phyloP scores from a whole-genome alignment of 2,113 vertebrate genomes.

The Silurus asotus region DNA sequence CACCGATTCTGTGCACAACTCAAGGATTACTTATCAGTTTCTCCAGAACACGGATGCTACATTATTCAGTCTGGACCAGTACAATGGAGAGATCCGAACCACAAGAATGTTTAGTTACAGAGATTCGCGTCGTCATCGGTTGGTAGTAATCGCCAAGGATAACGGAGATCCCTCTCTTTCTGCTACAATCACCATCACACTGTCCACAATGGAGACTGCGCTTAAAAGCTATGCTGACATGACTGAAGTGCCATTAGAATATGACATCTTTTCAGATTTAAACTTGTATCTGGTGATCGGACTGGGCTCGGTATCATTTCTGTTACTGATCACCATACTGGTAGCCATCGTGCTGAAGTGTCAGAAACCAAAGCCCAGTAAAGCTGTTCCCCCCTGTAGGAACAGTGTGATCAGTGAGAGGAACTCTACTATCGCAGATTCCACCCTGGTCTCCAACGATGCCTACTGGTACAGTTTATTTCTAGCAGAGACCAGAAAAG shows the following conservation, averaged over 20 bases:
- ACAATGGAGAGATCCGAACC: conserved; percentile 76
- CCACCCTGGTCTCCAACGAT: conserved; percentile 58
- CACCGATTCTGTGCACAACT: conserved; percentile 74
- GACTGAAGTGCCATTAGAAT: conserved; percentile 73
- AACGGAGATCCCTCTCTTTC: conserved; percentile 80
- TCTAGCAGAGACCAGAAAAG: conserved; percentile 59
- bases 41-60: conserved; percentile 75
- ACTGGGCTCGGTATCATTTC: conserved; percentile 75
- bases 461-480: conserved; percentile 60
- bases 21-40: conserved; percentile 77
- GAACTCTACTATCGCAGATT: conserved; percentile 56
- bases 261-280: conserved; percentile 66
- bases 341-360: conserved; percentile 65
- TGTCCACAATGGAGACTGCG: conserved; percentile 66
- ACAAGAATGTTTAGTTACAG: conserved; percentile 78
- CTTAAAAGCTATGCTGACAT: conserved; percentile 67
- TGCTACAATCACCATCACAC: conserved; percentile 74
- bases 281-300: conserved; percentile 71
- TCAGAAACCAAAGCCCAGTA: conserved; percentile 54
- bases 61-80: conserved; percentile 76
- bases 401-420: conserved; percentile 59
- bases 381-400: conserved; percentile 53
- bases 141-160: conserved; percentile 77
- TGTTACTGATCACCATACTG: conserved; percentile 73
- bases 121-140: conserved; percentile 70